phyloP scores from a whole-genome alignment of 2,797 vertebrate species.

The Neosilurus mollespiculum region DNA sequence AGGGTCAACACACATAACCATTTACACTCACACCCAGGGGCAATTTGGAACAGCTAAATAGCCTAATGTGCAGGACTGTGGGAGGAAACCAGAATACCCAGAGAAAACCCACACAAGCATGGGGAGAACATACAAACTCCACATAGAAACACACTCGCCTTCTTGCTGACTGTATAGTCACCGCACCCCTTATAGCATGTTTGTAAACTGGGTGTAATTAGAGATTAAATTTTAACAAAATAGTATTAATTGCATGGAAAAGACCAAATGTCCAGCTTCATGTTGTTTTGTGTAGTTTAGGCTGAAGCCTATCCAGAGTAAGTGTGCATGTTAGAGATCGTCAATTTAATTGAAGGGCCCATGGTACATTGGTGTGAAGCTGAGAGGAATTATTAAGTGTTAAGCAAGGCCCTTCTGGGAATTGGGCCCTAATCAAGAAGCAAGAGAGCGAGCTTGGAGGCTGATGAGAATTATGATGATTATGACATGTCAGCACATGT shows the following conservation, averaged over 20 bases:
- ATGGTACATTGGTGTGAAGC: slow-evolving; percentile 79
- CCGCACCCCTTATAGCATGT: slow-evolving; percentile 45
- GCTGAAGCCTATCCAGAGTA: slow-evolving; percentile 72
- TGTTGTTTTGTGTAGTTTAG: slow-evolving; percentile 40
- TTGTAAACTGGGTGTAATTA: slow-evolving; percentile 49
- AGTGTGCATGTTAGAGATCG: slow-evolving; percentile 77
- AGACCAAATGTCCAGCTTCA: slow-evolving; percentile 32
- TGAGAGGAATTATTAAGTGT: slow-evolving; percentile 87
- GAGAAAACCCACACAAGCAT: too few species aligned
- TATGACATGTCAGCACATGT: slow-evolving; percentile 97
- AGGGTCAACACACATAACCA: too few species aligned
- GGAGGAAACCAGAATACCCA: too few species aligned
- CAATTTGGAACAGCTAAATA: too few species aligned
- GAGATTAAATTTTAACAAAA: slow-evolving; percentile 63
- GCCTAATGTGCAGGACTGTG: too few species aligned
- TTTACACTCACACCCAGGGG: too few species aligned
- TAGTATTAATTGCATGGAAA: slow-evolving; percentile 51
- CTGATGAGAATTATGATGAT: slow-evolving; percentile 91
- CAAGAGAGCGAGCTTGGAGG: slow-evolving; percentile 81
- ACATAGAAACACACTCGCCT: too few species aligned
- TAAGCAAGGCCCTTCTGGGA: slow-evolving; percentile 85
- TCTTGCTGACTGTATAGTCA: slow-evolving; percentile 19
- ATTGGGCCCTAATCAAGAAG: slow-evolving; percentile 86
- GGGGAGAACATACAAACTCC: too few species aligned
- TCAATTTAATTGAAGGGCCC: slow-evolving; percentile 84